These are phyloP conservation scores for Malacoctenus gilli DNA, from an alignment of 2,797 vertebrate genomes.

Conservation along the genomic window DNA sequence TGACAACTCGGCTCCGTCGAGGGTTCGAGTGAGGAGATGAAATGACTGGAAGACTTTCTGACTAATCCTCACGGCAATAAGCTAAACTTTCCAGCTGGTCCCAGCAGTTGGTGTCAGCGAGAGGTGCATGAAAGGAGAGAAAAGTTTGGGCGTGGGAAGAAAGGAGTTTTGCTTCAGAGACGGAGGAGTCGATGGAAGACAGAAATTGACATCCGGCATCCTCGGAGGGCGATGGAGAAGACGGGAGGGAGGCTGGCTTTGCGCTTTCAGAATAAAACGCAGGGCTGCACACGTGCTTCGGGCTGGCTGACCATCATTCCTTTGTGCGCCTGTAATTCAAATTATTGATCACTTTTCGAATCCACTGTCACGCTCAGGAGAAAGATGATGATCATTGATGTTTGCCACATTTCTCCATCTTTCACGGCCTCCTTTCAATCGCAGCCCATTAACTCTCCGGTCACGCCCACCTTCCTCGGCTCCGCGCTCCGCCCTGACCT, in stretches of 20 bases:
- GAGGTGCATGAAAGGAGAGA: constrained; percentile 31
- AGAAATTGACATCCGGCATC: constrained; percentile 12
- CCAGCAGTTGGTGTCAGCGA: constrained; percentile 14
- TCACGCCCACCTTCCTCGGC: too few relatives aligned
- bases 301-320: too few relatives aligned
- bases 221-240: not conserved
- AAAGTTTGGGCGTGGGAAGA: constrained; percentile 36
- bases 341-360: not conserved
- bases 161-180: constrained; percentile 16
- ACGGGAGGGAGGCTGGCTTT: not conserved
- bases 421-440: too few relatives aligned
- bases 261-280: too few relatives aligned
- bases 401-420: too few relatives aligned
- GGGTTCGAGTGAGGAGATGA: constrained; percentile 15
- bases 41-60: constrained; percentile 37
- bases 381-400: too few relatives aligned
- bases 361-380: too few relatives aligned
- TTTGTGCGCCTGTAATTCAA: not conserved
- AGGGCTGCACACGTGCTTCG: too few relatives aligned
- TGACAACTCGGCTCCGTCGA: constrained; percentile 1
- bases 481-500: too few relatives aligned
- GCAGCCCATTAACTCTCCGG: too few relatives aligned
- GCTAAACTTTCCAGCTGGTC: constrained; percentile 28
- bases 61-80: constrained; percentile 22
- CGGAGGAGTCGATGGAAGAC: too few relatives aligned